phyloP scores from a whole-genome alignment of 2,113 vertebrate species.

The Lepisosteus oculatus region DNA sequence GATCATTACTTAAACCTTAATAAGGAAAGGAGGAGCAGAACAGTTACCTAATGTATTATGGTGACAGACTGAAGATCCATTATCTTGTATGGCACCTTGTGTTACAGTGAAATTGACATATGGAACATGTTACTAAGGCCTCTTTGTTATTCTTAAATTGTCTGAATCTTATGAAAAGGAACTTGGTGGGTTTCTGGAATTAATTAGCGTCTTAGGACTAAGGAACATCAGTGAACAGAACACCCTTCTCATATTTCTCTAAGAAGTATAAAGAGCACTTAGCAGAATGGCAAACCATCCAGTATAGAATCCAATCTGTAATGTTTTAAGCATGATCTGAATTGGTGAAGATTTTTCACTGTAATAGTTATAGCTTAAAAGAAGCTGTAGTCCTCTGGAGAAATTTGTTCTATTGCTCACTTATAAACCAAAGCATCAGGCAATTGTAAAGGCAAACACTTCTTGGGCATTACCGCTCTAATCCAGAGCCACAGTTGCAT shows the following conservation, averaged over 20 bases:
- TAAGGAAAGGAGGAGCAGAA: too few species aligned
- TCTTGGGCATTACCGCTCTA: too few species aligned
- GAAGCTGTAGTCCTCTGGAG: neutral
- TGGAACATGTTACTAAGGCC: neutral
- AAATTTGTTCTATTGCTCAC: too few species aligned
- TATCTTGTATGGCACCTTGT: neutral
- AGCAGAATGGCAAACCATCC: neutral
- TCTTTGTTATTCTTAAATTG: conserved; percentile 7
- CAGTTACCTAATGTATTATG: neutral
- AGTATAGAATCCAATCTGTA: too few species aligned
- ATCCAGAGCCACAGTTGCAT: too few species aligned
- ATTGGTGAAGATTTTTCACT: neutral
- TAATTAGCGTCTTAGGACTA: neutral
- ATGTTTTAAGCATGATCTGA: too few species aligned
- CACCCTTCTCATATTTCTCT: neutral
- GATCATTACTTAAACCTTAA: neutral
- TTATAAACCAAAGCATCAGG: too few species aligned
- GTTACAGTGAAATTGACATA: neutral
- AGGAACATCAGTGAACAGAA: neutral
- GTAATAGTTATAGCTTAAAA: neutral
- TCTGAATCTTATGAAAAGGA: neutral
- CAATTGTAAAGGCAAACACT: too few species aligned
- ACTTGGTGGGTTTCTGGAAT: neutral
- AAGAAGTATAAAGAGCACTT: neutral
- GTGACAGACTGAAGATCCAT: neutral